phyloP scores from a whole-genome alignment of 2,113 vertebrate species.

The Taurulus bubalis region DNA sequence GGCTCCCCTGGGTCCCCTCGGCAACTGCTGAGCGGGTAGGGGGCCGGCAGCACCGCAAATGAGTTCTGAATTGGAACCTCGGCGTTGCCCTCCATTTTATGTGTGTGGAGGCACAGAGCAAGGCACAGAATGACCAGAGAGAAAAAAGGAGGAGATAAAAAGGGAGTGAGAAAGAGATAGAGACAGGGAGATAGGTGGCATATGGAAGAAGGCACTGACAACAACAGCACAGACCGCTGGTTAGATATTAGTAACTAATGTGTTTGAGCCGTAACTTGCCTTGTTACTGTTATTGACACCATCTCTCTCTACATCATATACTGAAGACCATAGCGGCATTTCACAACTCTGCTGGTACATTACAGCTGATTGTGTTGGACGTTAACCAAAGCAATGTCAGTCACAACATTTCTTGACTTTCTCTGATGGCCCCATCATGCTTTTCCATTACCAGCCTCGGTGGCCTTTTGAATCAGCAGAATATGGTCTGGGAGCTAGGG shows the following conservation, averaged over 20 bases:
- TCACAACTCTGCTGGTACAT: constrained; percentile 60
- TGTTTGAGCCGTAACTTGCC: constrained; percentile 58
- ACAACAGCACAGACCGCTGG: constrained; percentile 24
- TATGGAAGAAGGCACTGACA: constrained; percentile 56
- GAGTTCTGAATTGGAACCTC: constrained; percentile 96
- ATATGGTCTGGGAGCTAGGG: constrained; percentile 66
- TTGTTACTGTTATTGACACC: constrained; percentile 56
- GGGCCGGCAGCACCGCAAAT: constrained; percentile 93
- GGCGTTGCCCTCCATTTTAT: constrained; percentile 85
- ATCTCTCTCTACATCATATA: constrained; percentile 58
- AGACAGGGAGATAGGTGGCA: constrained; percentile 51
- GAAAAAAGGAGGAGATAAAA: constrained; percentile 62
- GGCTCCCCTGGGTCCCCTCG: constrained; percentile 98
- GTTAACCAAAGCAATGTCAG: constrained; percentile 63
- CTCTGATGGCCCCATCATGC: constrained; percentile 64
- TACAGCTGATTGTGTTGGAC: constrained; percentile 63
- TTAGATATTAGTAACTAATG: constrained; percentile 41
- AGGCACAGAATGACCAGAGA: constrained; percentile 73
- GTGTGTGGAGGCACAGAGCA: constrained; percentile 69
- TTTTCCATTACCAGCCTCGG: constrained; percentile 62
- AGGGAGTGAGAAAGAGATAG: constrained; percentile 46
- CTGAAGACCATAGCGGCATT: constrained; percentile 61
- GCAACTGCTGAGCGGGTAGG: constrained; percentile 93
- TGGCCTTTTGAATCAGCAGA: constrained; percentile 79
- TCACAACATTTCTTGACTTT: constrained; percentile 54